A percentile compares a stretch with the other conserved stretches of the same genome.
Evolutionary conservation across 2,888 invertebrate genomes (phyloP).

Genomic region (Ashinkailepas kermadecensis): DNA sequence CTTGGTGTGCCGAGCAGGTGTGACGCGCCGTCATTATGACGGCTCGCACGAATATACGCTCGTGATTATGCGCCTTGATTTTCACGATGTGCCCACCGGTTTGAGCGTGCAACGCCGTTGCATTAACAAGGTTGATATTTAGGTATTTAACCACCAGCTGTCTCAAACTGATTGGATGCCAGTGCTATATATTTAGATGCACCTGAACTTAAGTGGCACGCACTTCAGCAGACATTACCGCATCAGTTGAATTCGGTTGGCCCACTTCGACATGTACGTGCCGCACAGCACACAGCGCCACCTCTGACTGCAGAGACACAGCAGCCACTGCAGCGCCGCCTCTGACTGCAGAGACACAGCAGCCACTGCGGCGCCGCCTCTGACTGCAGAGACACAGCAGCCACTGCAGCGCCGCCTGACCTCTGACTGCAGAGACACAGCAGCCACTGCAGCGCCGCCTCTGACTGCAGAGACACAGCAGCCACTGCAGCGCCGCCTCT

Average conservation of each 20-base stretch:
- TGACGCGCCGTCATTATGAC: not conserved
- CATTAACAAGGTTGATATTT: not conserved
- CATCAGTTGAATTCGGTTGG: rapidly evolving
- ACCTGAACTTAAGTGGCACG: not conserved
- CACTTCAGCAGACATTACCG: not conserved
- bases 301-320: not conserved
- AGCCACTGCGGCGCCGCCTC: too few species aligned
- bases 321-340: not conserved
- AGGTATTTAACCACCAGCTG: not conserved
- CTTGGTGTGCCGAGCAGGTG: not conserved
- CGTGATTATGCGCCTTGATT: not conserved
- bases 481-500: too few species aligned
- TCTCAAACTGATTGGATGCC: not conserved
- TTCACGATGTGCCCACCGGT: not conserved
- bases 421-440: too few species aligned
- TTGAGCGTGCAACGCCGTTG: not conserved
- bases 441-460: too few species aligned
- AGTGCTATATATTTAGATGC: not conserved
- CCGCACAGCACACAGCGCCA: not conserved
- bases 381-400: too few species aligned
- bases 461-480: too few species aligned
- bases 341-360: too few species aligned
- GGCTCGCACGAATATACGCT: not conserved
- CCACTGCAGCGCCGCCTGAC: too few species aligned
- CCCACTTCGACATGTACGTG: not conserved